Evolutionary conservation across 1,140 invertebrate species (phyloP).

Genomic region (Heliconius congener): DNA sequence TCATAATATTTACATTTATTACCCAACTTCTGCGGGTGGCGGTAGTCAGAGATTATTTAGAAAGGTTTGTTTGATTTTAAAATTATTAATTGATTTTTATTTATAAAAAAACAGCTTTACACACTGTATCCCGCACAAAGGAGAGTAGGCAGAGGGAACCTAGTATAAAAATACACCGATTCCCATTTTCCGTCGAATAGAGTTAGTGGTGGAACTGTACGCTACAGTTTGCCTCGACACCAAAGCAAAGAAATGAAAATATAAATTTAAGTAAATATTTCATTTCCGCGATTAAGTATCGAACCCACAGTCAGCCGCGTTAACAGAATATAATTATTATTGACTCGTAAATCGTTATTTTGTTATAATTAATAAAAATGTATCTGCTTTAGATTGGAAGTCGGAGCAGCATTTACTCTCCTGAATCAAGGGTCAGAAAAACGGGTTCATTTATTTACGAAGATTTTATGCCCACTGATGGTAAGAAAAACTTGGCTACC

Average conservation of each 20-base stretch:
- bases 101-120: too few relatives aligned
- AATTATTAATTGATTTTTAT: background rate
- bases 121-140: too few relatives aligned
- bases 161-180: too few relatives aligned
- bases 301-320: too few relatives aligned
- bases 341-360: background rate
- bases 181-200: too few relatives aligned
- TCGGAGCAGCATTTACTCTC: conserved; percentile 98
- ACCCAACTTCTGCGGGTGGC: conserved; percentile 98
- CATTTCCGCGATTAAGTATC: too few relatives aligned
- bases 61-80: conserved; percentile 87
- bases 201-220: too few relatives aligned
- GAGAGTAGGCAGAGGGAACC: too few relatives aligned
- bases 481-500: conserved; percentile 76
- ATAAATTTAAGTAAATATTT: too few relatives aligned
- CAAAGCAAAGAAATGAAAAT: too few relatives aligned
- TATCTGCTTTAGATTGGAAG: conserved; percentile 92
- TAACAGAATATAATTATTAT: background rate
- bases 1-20: conserved; percentile 99
- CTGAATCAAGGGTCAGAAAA: conserved; percentile 96
- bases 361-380: too few relatives aligned
- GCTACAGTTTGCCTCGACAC: too few relatives aligned
- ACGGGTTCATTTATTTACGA: conserved; percentile 99
- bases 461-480: conserved; percentile 99
- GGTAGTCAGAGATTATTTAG: conserved; percentile 98